Percentiles rank a stretch among this genome's conserved stretches.
Conservation (phyloP, 2,888 invertebrate species). For the Andrena marginata region DNA sequence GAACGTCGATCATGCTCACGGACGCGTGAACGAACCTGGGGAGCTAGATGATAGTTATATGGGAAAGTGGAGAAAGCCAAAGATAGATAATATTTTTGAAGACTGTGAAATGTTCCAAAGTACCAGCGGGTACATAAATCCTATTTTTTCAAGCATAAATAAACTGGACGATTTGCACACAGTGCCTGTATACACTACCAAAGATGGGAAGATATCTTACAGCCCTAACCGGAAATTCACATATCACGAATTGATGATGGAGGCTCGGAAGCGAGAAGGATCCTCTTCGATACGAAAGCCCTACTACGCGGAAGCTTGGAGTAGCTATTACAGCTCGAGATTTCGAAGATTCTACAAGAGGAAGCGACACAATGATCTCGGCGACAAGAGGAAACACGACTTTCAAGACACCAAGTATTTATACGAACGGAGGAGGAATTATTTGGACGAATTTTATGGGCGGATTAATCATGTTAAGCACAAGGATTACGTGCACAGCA, state of each 20-base stretch:
- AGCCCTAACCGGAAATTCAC: slow-evolving; percentile 82
- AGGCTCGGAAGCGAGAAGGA: slow-evolving; percentile 76
- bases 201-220: slow-evolving; percentile 83
- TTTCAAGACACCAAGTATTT: slow-evolving; percentile 40
- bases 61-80: slow-evolving; percentile 57
- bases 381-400: slow-evolving; percentile 36
- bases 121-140: slow-evolving; percentile 76
- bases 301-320: slow-evolving; percentile 46
- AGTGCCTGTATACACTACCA: slow-evolving; percentile 83
- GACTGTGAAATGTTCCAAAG: slow-evolving; percentile 57
- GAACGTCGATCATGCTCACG: slow-evolving; percentile 75
- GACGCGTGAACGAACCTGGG: slow-evolving; percentile 68
- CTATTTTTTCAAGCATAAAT: slow-evolving; percentile 75
- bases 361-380: slow-evolving; percentile 36
- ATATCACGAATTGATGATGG: slow-evolving; percentile 78
- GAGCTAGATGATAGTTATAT: slow-evolving; percentile 37
- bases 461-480: slow-evolving; percentile 21
- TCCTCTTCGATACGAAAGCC: slow-evolving; percentile 48
- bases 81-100: slow-evolving; percentile 52
- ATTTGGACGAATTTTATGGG: slow-evolving; percentile 33
- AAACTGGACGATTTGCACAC: slow-evolving; percentile 78
- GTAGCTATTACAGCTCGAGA: slow-evolving; percentile 54
- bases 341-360: slow-evolving; percentile 58
- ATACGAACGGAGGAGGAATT: slow-evolving; percentile 37
- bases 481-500: slow-evolving; percentile 38